Percentiles rank a stretch among this genome's conserved stretches.
These are phyloP conservation scores for Bicyclus anynana DNA, from an alignment of 1,140 invertebrate species.

Conservation along the genomic window DNA sequence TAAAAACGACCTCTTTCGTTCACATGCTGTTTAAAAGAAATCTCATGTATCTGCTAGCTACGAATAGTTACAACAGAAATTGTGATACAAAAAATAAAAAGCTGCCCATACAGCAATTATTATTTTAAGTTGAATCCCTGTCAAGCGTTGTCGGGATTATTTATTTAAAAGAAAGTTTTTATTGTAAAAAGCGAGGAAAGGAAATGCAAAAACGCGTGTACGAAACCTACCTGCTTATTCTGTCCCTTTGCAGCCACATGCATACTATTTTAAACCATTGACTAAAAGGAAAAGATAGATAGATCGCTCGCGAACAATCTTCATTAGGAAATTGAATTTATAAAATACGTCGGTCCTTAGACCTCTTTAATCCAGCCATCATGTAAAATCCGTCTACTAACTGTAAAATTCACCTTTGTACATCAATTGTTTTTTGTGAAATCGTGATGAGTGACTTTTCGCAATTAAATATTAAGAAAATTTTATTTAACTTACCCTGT, in stretches of 20 bases:
- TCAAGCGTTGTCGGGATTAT: slow-evolving; percentile 70
- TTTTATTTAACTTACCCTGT: too few relatives aligned
- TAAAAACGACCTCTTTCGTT: too few relatives aligned
- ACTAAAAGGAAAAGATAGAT: background rate
- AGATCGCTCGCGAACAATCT: background rate
- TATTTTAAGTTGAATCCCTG: slow-evolving; percentile 73
- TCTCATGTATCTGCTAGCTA: too few relatives aligned
- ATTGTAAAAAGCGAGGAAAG: slow-evolving; percentile 72
- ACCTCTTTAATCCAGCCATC: too few relatives aligned
- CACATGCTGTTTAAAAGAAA: too few relatives aligned
- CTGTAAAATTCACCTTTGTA: too few relatives aligned
- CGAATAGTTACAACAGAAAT: background rate
- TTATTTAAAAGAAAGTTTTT: slow-evolving; percentile 77
- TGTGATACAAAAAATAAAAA: slow-evolving; percentile 34
- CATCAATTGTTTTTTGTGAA: too few relatives aligned
- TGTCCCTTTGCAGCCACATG: slow-evolving; percentile 67
- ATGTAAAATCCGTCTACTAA: too few relatives aligned
- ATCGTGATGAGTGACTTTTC: too few relatives aligned
- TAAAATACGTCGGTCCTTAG: too few relatives aligned
- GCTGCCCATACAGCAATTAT: slow-evolving; percentile 55
- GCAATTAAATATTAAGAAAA: too few relatives aligned
- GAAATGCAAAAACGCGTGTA: slow-evolving; percentile 73
- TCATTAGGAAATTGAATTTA: background rate
- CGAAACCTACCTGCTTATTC: slow-evolving; percentile 47
- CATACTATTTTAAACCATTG: slow-evolving; percentile 41